These are phyloP conservation scores for Sceliomorpha sp. DNA, from an alignment of 2,888 invertebrate genomes.

Conservation along the genomic window DNA sequence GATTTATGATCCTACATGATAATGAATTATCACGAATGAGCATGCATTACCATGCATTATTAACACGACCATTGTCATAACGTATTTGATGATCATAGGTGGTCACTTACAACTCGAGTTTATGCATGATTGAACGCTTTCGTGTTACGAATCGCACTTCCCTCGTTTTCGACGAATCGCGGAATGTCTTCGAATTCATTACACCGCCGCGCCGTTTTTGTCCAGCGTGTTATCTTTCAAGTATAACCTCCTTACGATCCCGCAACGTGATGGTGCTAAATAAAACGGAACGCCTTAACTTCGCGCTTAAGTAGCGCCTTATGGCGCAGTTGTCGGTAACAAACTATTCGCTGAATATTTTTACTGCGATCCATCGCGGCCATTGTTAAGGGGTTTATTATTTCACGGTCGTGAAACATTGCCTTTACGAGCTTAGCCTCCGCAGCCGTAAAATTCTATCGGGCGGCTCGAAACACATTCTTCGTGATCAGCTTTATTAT, in stretches of 20 bases:
- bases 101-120: too few relatives aligned
- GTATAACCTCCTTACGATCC: constrained; percentile 40
- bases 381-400: constrained; percentile 58
- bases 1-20: too few relatives aligned
- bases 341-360: constrained; percentile 57
- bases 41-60: too few relatives aligned
- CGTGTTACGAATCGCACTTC: too few relatives aligned
- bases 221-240: constrained; percentile 23
- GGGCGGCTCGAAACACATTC: constrained; percentile 52
- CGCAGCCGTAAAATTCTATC: constrained; percentile 54
- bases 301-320: constrained; percentile 52
- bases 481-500: constrained; percentile 57
- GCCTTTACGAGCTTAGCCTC: constrained; percentile 55
- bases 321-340: constrained; percentile 39
- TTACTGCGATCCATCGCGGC: constrained; percentile 50
- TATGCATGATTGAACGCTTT: too few relatives aligned
- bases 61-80: too few relatives aligned
- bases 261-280: constrained; percentile 45
- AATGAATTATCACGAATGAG: too few relatives aligned
- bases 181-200: constrained; percentile 38
- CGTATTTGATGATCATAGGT: too few relatives aligned
- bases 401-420: constrained; percentile 59
- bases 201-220: constrained; percentile 4
- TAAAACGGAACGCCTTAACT: constrained; percentile 55
- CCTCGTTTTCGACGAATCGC: constrained; percentile 2